Conservation (phyloP, 1,140 invertebrate genomes). For the Araneus ventricosus region DNA sequence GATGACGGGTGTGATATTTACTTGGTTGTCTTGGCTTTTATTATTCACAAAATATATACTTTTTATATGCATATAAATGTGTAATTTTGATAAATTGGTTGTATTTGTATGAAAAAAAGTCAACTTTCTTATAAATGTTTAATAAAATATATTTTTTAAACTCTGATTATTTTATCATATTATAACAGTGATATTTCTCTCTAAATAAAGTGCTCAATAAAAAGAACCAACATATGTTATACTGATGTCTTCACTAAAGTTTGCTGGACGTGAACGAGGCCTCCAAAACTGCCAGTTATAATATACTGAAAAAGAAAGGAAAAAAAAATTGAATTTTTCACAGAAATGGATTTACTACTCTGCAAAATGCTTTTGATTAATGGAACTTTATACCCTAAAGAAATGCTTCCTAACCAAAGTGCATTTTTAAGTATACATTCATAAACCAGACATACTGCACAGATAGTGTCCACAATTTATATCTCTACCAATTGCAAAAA, state of each 20-base stretch:
- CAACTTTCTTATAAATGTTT: not conserved
- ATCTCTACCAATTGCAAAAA: too few species aligned
- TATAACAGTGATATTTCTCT: conserved; percentile 3
- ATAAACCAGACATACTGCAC: too few species aligned
- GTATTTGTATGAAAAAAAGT: not conserved
- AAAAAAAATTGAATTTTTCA: too few species aligned
- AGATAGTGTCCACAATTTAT: too few species aligned
- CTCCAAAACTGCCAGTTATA: conserved; percentile 93
- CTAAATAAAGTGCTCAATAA: conserved; percentile 81
- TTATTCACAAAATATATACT: too few species aligned
- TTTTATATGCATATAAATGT: not conserved
- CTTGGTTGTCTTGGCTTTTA: too few species aligned
- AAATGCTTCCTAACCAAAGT: too few species aligned
- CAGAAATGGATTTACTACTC: too few species aligned
- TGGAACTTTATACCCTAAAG: too few species aligned
- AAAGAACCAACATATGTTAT: conserved; percentile 87
- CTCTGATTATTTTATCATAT: not conserved
- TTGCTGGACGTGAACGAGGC: conserved; percentile 84
- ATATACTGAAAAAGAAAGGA: conserved; percentile 85
- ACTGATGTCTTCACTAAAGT: conserved; percentile 83
- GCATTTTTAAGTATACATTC: too few species aligned
- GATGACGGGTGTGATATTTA: too few species aligned
- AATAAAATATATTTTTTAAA: conserved; percentile 11
- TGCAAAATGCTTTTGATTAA: too few species aligned
- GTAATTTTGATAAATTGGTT: not conserved